Percentiles rank a stretch among this genome's conserved stretches.
These are phyloP conservation scores for Sylvietta virens DNA, from an alignment of 2,113 vertebrate species.

Conservation along the genomic window DNA sequence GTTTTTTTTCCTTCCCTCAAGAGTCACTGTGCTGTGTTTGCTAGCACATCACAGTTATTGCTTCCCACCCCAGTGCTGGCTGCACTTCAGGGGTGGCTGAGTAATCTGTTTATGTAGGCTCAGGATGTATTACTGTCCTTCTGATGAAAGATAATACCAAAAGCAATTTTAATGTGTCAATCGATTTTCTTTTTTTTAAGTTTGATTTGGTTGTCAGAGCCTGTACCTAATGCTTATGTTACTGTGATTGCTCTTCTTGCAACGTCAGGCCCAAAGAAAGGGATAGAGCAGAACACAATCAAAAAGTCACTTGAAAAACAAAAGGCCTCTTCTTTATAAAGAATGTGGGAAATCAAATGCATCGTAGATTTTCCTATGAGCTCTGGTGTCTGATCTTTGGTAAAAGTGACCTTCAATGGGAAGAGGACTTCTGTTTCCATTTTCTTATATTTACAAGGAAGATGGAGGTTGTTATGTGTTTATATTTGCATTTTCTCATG, in stretches of 20 bases:
- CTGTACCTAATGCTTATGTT: background rate
- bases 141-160: slow-evolving; percentile 26
- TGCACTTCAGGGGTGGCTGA: background rate
- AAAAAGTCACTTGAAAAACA: background rate
- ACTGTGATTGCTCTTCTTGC: slow-evolving; percentile 7
- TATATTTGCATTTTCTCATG: slow-evolving; percentile 4
- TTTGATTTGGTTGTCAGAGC: slow-evolving; percentile 33
- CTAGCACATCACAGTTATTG: background rate
- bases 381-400: background rate
- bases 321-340: background rate
- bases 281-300: background rate
- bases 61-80: background rate
- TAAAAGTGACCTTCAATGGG: background rate
- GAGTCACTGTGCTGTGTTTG: background rate
- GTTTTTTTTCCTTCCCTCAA: background rate
- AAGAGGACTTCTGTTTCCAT: background rate
- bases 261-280: background rate
- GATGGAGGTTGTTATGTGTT: background rate
- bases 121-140: background rate
- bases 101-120: slow-evolving; percentile 34
- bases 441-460: background rate
- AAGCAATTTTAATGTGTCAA: slow-evolving; percentile 47
- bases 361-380: background rate
- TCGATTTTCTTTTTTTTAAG: background rate
- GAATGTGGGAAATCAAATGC: background rate